Base-by-base conservation (phyloP, 1,140 invertebrate species). In the Drosophila leontia region DNA sequence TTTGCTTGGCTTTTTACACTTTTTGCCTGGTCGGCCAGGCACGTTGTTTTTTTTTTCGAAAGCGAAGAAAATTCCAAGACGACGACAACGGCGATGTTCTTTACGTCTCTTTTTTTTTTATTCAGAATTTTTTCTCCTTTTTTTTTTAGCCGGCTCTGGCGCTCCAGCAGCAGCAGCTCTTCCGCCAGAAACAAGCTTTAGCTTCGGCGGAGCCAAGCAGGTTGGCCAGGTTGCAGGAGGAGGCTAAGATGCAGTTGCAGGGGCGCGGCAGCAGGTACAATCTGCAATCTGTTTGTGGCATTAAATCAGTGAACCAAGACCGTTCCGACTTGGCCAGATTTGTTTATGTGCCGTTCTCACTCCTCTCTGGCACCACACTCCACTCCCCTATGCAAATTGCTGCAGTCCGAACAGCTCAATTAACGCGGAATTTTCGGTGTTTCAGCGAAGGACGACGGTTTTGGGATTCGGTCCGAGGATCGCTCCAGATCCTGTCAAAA, bases 271-370 rank as follows among this genome's bases (percentile, higher is more conserved):
- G 67, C 81, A 71, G 50, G 42, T 78, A 79, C 84, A 88, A 88
- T 88, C 84, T 88, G 85, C 84, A 88, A 88, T 88, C 84, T 88
- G 85, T 88, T 88, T 88, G 84, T 84, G 84, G 84, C 84, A 88
- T 90, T 88, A 88, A 88, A 90, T 88, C 85, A 90, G 85, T 88
- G 85, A 88, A 88, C 69, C 85, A 88, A 88, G 81, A 88, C 85
- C 85, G 84, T 81, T 78, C 78, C 19, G 47, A 44, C 69, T 68
- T 47, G 82, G 76, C 83, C 80, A 88, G 84, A 88, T 88, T 88
- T 88, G 85, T 88, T 88, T 88, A 90, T 86, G 78, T 58, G 55
- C 64, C 45, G 57, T 47, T 55, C 56, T 70, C 68, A 53, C 58
- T 29, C 70, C 71, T 42, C 35, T 19, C 26, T 29, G 26, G 51